Base-by-base conservation (phyloP, 2,888 invertebrate genomes). In the Latheticus oryzae region DNA sequence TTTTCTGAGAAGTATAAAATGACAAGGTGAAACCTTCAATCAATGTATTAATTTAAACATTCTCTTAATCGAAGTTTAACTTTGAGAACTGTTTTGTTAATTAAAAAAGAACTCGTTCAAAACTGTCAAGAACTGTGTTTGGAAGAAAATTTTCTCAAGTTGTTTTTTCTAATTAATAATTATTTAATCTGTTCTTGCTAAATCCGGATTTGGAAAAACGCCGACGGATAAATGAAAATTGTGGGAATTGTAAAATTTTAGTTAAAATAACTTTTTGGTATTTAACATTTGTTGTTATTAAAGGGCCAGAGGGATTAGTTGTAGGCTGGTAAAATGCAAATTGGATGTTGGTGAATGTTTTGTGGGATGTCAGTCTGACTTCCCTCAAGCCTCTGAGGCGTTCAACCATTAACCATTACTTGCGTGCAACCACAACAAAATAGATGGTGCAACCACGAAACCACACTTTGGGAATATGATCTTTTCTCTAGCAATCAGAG, bases 291-390 rank as follows among this genome's bases (percentile, higher is more conserved):
- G 32, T 32, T 32, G n/a, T n/a, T n/a, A 35, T 17, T 35, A 35
- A 35, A 35, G 35, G 19, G 35, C 35, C 19, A 16, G 19, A 35
- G 35, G 19, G 19, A 35, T 43, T 28, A 16, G 8, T 43, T 24
- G 24, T 15, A 43, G 42, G 42, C 42, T 16, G 42, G 16, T 16
- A 32, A 43, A 47, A 35, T 47, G 47, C 47, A 47, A 47, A 47
- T 47, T 11, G 38, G 42, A 21, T 15, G 45, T 45, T 33, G 11
- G 19, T 11, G 13, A 30, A 33, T 45, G 13, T 9, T 45, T 45
- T 45, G 47, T 33, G 35, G 33, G 47, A 11, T 23, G 47, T 47
- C 35, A 32, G 45, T 45, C 30, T 45, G 30, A 45, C 19, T 45
- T 16, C n/a, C 12, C 13, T 40, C 9, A 11, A 24, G 33, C 24